These are phyloP conservation scores for Sarotherodon lohbergeri DNA, from an alignment of 2,113 vertebrate genomes.

Conservation along the genomic window DNA sequence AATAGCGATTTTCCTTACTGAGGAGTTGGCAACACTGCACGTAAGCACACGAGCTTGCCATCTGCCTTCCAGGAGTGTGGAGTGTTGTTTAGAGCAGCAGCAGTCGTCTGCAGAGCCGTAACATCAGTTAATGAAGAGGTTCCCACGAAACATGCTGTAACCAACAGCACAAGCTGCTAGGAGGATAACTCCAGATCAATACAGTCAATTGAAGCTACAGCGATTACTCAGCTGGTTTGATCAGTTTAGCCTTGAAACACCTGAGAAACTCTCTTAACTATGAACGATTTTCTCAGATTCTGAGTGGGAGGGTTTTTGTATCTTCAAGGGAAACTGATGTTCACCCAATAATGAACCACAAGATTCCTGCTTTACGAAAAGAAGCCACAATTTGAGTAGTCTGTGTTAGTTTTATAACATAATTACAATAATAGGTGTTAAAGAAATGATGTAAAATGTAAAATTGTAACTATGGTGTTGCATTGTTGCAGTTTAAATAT, in stretches of 20 bases:
- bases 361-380: background rate
- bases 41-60: background rate
- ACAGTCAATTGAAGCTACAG: background rate
- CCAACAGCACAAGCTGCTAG: background rate
- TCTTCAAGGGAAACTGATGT: background rate
- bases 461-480: background rate
- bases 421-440: background rate
- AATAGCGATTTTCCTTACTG: too few relatives aligned
- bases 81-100: background rate
- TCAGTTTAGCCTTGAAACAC: constrained; percentile 20
- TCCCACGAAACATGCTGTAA: background rate
- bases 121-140: background rate
- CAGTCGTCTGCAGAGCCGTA: background rate
- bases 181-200: constrained; percentile 16
- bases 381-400: background rate
- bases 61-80: background rate
- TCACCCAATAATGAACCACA: background rate
- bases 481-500: background rate
- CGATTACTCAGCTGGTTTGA: background rate
- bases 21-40: too few relatives aligned
- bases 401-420: background rate
- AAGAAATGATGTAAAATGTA: background rate
- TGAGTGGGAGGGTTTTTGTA: background rate
- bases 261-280: background rate
- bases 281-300: background rate